A percentile compares a stretch with the other conserved stretches of the same genome.
These are phyloP conservation scores for Melitaea cinxia DNA, from an alignment of 1,140 invertebrate genomes.

Conservation along the genomic window DNA sequence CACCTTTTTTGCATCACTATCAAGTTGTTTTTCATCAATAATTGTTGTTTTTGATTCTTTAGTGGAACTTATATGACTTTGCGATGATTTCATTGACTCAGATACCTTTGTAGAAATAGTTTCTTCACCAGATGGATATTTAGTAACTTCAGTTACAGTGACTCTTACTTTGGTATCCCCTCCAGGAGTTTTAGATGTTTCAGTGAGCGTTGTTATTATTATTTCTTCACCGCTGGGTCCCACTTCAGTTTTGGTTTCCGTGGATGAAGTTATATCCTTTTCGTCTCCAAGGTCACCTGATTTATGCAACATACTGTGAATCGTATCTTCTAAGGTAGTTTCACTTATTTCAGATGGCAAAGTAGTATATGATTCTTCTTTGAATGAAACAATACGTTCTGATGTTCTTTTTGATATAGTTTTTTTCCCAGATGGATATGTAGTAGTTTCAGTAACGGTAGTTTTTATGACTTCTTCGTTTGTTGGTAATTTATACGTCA, in stretches of 20 bases:
- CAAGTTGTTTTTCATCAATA: slow-evolving; percentile 19
- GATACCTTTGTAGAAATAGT: slow-evolving; percentile 37
- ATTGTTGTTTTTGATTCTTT: slow-evolving; percentile 16
- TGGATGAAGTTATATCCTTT: slow-evolving; percentile 13
- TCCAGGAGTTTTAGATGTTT: slow-evolving; percentile 19
- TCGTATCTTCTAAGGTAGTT: slow-evolving; percentile 13
- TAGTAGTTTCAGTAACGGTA: slow-evolving; percentile 36
- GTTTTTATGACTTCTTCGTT: slow-evolving; percentile 35
- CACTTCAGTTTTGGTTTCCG: slow-evolving; percentile 13
- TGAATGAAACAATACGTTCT: slow-evolving; percentile 12
- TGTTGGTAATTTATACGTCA: slow-evolving; percentile 21
- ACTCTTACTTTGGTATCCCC: slow-evolving; percentile 27
- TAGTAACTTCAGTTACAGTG: slow-evolving; percentile 30
- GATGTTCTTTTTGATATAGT: slow-evolving; percentile 21
- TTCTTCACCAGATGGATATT: slow-evolving; percentile 35
- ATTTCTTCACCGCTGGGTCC: slow-evolving; percentile 29
- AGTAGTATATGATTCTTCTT: slow-evolving; percentile 13
- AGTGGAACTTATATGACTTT: slow-evolving; percentile 18
- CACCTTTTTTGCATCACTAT: slow-evolving; percentile 11
- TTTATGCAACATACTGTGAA: slow-evolving; percentile 20
- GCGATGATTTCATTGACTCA: slow-evolving; percentile 31
- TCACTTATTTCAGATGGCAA: neutral
- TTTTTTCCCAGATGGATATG: slow-evolving; percentile 33
- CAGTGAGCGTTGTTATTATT: slow-evolving; percentile 17
- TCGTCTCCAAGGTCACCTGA: slow-evolving; percentile 12